phyloP scores from a whole-genome alignment of 2,113 vertebrate species.

The Rousettus leschenaultii region DNA sequence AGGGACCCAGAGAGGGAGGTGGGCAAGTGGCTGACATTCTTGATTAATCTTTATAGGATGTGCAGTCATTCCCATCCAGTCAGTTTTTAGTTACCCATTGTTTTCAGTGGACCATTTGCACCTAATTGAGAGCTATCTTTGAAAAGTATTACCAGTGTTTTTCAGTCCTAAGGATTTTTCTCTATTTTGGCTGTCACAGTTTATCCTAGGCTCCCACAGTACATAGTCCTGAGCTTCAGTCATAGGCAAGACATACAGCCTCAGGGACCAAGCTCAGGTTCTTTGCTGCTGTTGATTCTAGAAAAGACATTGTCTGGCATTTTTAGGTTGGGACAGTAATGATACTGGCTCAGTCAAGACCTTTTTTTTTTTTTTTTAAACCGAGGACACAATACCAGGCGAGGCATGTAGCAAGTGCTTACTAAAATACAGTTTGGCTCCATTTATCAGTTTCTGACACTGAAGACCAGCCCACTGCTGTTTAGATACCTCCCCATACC shows the following conservation, averaged over 20 bases:
- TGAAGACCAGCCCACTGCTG: neutral
- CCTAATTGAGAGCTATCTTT: constrained; percentile 31
- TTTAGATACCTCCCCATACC: neutral
- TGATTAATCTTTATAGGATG: neutral
- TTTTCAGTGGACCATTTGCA: neutral
- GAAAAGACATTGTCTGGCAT: neutral
- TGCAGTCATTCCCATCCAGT: neutral
- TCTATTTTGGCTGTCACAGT: neutral
- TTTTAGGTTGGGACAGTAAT: neutral
- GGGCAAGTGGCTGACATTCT: neutral
- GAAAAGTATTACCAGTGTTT: neutral
- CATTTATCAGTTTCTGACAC: neutral
- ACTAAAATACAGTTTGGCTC: neutral
- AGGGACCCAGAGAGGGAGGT: neutral
- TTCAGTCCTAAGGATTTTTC: neutral
- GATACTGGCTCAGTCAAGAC: neutral
- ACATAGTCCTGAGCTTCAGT: neutral
- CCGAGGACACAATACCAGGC: neutral
- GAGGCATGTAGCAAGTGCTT: neutral
- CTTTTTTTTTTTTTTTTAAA: neutral
- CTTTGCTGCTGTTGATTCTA: neutral
- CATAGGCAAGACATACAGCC: neutral
- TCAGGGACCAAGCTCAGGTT: neutral
- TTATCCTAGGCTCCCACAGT: neutral
- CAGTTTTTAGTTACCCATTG: neutral